Conservation (phyloP, 1,140 invertebrate genomes). For the Drosophila murphyi region DNA sequence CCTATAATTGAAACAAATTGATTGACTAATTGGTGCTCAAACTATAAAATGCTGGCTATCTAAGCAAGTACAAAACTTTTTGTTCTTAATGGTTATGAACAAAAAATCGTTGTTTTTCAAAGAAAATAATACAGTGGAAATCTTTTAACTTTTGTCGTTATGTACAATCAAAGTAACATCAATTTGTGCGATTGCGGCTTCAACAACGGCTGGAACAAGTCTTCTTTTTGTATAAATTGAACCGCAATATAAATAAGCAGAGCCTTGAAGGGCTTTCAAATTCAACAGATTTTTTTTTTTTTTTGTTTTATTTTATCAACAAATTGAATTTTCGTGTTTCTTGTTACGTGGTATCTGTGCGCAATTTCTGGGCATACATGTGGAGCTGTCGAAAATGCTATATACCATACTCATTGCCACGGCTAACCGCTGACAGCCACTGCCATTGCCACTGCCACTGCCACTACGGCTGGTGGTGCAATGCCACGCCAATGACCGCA, state of each 20-base stretch:
- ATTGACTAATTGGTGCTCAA: neutral
- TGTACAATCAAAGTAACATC: neutral
- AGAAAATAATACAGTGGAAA: no score
- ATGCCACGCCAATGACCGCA: constrained; percentile 55
- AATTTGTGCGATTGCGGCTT: neutral
- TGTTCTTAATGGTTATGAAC: neutral
- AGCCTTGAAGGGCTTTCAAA: constrained; percentile 18
- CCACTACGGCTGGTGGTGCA: constrained; percentile 34
- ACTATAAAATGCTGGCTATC: no score
- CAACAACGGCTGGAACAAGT: neutral
- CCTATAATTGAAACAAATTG: constrained; percentile 7
- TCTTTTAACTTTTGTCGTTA: neutral
- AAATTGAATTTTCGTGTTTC: constrained; percentile 72
- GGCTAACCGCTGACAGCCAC: constrained; percentile 39
- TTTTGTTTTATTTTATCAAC: constrained; percentile 39
- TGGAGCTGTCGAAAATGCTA: constrained; percentile 43
- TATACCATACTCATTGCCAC: constrained; percentile 39
- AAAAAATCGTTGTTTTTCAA: neutral
- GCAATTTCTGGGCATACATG: constrained; percentile 12
- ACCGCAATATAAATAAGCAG: neutral
- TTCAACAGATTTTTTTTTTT: constrained; percentile 19
- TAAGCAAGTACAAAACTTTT: neutral
- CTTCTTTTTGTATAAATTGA: neutral
- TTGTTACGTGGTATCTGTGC: constrained; percentile 18
- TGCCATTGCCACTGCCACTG: constrained; percentile 2